Evolutionary conservation across 2,888 invertebrate genomes (phyloP).

Genomic region (Teinopalpus imperialis): DNA sequence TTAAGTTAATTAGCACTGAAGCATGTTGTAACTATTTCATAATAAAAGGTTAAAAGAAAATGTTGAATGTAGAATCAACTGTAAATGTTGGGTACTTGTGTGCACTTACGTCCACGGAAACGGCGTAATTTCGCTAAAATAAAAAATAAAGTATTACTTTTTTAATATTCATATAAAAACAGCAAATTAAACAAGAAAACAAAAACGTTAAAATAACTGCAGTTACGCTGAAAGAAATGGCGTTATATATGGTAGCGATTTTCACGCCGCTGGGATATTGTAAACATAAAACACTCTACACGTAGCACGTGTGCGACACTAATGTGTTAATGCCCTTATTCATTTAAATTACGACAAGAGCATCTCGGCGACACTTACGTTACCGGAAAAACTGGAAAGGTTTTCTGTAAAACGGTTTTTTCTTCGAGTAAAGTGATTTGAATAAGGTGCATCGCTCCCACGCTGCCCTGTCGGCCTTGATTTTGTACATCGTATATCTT

Average conservation of each 20-base stretch:
- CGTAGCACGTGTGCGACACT: slow-evolving; percentile 21
- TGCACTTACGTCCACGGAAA: too few relatives aligned
- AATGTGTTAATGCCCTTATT: slow-evolving; percentile 30
- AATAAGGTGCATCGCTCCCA: slow-evolving; percentile 67
- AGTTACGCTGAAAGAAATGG: slow-evolving; percentile 41
- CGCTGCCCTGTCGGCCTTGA: slow-evolving; percentile 54
- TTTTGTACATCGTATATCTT: slow-evolving; percentile 34
- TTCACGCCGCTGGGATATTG: background rate
- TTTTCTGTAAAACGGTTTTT: slow-evolving; percentile 56
- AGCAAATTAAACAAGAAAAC: too few relatives aligned
- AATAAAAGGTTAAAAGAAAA: too few relatives aligned
- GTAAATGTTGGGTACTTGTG: too few relatives aligned
- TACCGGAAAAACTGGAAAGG: slow-evolving; percentile 77
- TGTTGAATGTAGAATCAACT: too few relatives aligned
- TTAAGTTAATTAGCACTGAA: too few relatives aligned
- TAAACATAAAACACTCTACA: slow-evolving; percentile 6
- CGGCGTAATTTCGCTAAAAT: too few relatives aligned
- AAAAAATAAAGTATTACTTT: too few relatives aligned
- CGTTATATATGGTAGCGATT: slow-evolving; percentile 27
- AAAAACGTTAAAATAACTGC: too few relatives aligned
- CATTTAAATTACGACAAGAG: slow-evolving; percentile 46
- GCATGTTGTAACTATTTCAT: too few relatives aligned
- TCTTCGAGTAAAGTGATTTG: slow-evolving; percentile 55
- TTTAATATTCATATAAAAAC: too few relatives aligned
- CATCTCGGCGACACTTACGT: slow-evolving; percentile 49